Evolutionary conservation across 1,140 invertebrate genomes (phyloP).

Genomic region (Zaprionus africanus): DNA sequence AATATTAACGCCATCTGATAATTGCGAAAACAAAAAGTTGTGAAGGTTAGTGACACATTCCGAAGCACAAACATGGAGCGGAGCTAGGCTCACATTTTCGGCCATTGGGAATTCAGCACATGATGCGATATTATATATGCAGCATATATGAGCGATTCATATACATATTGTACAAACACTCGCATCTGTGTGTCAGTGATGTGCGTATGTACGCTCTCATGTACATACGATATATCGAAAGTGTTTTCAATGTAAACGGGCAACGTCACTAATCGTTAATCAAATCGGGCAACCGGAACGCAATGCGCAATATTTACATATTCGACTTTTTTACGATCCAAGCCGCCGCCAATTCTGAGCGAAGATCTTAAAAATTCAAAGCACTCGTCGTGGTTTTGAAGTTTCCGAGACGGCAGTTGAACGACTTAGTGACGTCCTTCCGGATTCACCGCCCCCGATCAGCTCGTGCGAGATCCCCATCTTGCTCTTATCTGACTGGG

Average conservation of each 20-base stretch:
- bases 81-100: conserved; percentile 17
- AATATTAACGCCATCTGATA: conserved; percentile 45
- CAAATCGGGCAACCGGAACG: conserved; percentile 74
- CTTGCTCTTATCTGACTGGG: conserved; percentile 9
- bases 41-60: conserved; percentile 65
- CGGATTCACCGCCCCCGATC: not conserved
- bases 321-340: conserved; percentile 45
- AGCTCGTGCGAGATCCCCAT: not conserved
- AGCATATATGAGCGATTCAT: conserved; percentile 10
- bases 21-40: conserved; percentile 58
- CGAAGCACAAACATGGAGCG: conserved; percentile 28
- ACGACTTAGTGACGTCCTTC: conserved; percentile 29
- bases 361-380: conserved; percentile 53
- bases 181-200: not conserved
- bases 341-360: conserved; percentile 38
- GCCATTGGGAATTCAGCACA: conserved; percentile 42
- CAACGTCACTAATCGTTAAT: conserved; percentile 59
- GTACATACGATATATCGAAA: conserved; percentile 21
- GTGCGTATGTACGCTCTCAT: conserved; percentile 6
- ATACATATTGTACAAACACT: not conserved
- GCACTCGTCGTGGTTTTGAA: conserved; percentile 8
- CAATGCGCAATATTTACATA: conserved; percentile 70
- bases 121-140: conserved; percentile 38
- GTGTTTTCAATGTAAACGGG: conserved; percentile 45
- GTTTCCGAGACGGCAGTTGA: conserved; percentile 21